Base-by-base conservation (phyloP, 2,113 vertebrate species). In the Sinocyclocheilus anshuiensis region DNA sequence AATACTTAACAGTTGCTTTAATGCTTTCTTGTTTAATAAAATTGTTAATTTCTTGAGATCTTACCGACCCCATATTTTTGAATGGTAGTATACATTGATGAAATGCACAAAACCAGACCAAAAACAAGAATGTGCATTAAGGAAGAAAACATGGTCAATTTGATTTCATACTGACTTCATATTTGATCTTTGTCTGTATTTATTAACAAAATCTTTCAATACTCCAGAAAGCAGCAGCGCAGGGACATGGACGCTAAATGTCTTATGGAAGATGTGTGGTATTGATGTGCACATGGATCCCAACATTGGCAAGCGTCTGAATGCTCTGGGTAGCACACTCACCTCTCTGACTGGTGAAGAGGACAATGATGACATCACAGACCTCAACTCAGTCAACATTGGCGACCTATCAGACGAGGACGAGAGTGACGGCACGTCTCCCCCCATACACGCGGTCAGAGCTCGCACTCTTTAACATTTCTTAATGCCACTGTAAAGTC, bases 231-330 rank as follows among this genome's bases (percentile, higher is more conserved):
- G 98, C 93, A 98, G 95, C 67, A 99, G 98, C 81, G 98, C 98
- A 11, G 98, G 98, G 8, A 98, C 97, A 36, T 99, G 98, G 98
- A 99, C 97, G 0, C 95, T 99, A 57, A 99, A 99, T 15, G 97
- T 99, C 1, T 90, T 99, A 1, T 99, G 98, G 98, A 99, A 99
- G 91, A 99, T 99, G 98, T 99, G 98, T 39, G 98, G 98, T 59
- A 99, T 99, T 18, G 98, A 98, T 71, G 98, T 99, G 33, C 98
- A 99, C 93, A 99, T 99, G 98, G 98, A 99, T 91, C 98, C 98
- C 67, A 99, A 99, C 92, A 99, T 99, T 61, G 98, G 98, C 65
- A 99, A 99, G 92, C 95, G 98, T 7, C 91, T 99, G 26, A 99
- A 97, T 48, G 97, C 98, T 50, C 94, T 99, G 76, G 98, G 98